Evolutionary conservation across 2,113 vertebrate species (phyloP).

Genomic region (Madoqua kirkii): DNA sequence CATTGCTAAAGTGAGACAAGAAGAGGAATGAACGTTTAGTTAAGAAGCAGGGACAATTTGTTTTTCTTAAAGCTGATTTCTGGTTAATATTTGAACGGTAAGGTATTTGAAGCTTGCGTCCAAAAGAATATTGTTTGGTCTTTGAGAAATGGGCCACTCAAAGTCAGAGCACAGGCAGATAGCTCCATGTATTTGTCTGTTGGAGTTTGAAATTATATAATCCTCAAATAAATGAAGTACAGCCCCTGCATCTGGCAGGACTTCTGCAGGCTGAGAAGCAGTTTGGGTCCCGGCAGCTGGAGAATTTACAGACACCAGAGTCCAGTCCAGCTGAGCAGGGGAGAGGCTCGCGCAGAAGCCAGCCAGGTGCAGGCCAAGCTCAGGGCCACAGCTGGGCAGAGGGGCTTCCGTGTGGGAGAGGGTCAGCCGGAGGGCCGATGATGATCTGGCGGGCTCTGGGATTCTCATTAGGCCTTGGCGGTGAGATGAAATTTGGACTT

Average conservation of each 20-base stretch:
- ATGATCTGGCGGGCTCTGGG: neutral
- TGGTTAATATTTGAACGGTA: neutral
- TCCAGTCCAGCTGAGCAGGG: neutral
- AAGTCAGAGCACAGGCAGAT: neutral
- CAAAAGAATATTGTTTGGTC: neutral
- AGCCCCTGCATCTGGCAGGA: neutral
- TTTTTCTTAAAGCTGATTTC: neutral
- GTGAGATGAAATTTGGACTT: neutral
- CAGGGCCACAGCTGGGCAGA: neutral
- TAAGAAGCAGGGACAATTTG: neutral
- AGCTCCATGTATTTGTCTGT: neutral
- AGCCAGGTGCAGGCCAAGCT: neutral
- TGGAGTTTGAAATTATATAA: neutral
- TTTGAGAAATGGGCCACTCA: conserved; percentile 3
- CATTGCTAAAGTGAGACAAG: neutral
- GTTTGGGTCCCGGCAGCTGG: neutral
- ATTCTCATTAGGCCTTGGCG: neutral
- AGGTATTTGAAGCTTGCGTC: neutral
- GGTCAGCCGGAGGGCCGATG: neutral
- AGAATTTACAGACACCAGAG: neutral
- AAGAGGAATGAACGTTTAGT: neutral
- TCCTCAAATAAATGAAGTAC: neutral
- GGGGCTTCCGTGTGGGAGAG: neutral
- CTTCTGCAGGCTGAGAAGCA: neutral
- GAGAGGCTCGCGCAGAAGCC: neutral